Conservation (phyloP, 1,140 invertebrate species). For the Pararge aegeria region DNA sequence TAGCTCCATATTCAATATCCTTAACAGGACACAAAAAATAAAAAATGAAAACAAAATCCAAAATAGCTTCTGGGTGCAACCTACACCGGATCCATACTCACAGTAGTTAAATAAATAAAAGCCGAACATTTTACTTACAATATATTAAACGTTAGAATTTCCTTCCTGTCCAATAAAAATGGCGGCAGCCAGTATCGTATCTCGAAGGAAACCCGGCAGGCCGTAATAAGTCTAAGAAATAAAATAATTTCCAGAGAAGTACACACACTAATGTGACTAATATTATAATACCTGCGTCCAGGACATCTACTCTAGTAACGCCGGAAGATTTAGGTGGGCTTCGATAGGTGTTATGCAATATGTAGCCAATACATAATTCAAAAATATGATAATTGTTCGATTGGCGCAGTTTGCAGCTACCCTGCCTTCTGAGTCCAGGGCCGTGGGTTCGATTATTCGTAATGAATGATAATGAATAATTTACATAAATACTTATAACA, state of each 20-base stretch:
- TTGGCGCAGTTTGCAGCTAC: no score
- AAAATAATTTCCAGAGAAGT: conserved; percentile 75
- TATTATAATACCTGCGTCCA: conserved; percentile 71
- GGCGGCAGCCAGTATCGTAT: conserved; percentile 59
- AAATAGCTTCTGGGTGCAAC: conserved; percentile 29
- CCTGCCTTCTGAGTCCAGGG: no score
- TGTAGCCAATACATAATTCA: conserved; percentile 28
- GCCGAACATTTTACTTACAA: conserved; percentile 46
- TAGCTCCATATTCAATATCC: background rate
- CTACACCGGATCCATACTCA: conserved; percentile 35
- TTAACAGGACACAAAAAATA: conserved; percentile 1
- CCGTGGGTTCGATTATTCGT: no score
- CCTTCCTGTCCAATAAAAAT: conserved; percentile 77
- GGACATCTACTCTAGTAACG: conserved; percentile 69
- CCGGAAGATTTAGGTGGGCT: conserved; percentile 68
- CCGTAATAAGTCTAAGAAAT: conserved; percentile 74
- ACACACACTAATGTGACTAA: conserved; percentile 76
- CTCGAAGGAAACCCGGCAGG: conserved; percentile 61
- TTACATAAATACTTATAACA: no score
- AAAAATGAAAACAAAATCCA: conserved; percentile 6
- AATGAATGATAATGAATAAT: no score
- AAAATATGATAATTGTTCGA: no score
- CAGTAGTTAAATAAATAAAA: conserved; percentile 59
- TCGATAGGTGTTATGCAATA: conserved; percentile 40
- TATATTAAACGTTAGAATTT: conserved; percentile 73